Evolutionary conservation across 1,140 invertebrate genomes (phyloP).

Genomic region (Nebria ingens): DNA sequence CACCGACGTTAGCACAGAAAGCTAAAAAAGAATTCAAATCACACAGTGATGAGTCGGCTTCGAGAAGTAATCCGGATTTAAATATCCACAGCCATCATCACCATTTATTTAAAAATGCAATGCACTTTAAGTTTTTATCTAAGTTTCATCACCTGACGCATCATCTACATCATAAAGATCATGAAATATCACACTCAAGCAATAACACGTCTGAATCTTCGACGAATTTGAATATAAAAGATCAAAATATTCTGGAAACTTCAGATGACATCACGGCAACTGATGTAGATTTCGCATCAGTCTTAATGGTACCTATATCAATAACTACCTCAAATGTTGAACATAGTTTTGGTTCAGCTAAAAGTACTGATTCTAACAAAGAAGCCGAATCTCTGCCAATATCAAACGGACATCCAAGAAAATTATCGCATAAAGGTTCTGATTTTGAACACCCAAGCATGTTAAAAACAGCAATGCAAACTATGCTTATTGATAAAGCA

Average conservation of each 20-base stretch:
- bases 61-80: neutral
- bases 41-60: neutral
- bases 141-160: neutral
- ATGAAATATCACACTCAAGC: neutral
- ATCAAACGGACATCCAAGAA: no score
- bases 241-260: no score
- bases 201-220: no score
- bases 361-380: no score
- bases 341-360: no score
- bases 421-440: neutral
- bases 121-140: neutral
- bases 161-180: neutral
- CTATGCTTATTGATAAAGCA: slow-evolving; percentile 33
- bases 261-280: no score
- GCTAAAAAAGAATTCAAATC: neutral
- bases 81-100: neutral
- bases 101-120: neutral
- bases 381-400: no score
- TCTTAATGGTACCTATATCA: no score
- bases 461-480: slow-evolving; percentile 32
- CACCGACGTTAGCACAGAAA: neutral
- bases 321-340: no score
- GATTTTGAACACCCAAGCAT: slow-evolving; percentile 24
- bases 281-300: no score
- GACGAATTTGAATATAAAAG: no score